Base-by-base conservation (phyloP, 2,888 invertebrate genomes). In the Ypsolopha scabrella region DNA sequence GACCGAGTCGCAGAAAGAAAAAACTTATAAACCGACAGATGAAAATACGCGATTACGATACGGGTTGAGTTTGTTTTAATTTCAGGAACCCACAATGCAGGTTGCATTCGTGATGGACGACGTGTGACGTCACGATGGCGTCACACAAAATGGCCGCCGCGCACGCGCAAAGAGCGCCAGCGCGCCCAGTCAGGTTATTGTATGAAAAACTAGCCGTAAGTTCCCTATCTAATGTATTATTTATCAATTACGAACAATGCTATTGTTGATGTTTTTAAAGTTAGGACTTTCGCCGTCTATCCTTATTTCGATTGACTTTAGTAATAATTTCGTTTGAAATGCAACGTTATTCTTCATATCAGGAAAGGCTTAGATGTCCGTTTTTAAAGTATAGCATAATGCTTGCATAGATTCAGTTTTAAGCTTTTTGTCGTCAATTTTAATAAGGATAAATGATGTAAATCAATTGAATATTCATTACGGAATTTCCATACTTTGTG, bases 81-180 rank as follows among this genome's bases (percentile, higher is more conserved):
- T 64, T 0, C 69, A 85, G 85, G 82, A 80, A 69, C 74, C 81
- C 80, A 81, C 83, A 78, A 86, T 86, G 86, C 83, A 71, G 55
- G 80, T 86, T 62, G 86, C 85, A 80, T 85, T 86, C 64, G 86
- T 86, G 83, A 74, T 86, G 85, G 75, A 86, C 67, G 82, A 75
- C 77, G 85, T 54, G 62, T 70, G 69, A 62, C 68, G 70, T 71
- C 64, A 64, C 52, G 24, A 24, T 4, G 24, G 4, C 57, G 11
- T 11, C n/a, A 46, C n/a, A 37, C 50, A 50, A 50, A 24, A 43
- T 50, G 50, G 41, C 41, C 41, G 41, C 43, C 45, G 36, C 47
- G 37, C 47, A 4, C 4, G 24, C 24, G 24, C 24, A 24, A 24
- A 24, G 24, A 24, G 24, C 24, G 24, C 24, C 24, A 24, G 24